A percentile compares a stretch with the other conserved stretches of the same genome.
Conservation (phyloP, 2,113 vertebrate genomes). For the Aegotheles bennettii region DNA sequence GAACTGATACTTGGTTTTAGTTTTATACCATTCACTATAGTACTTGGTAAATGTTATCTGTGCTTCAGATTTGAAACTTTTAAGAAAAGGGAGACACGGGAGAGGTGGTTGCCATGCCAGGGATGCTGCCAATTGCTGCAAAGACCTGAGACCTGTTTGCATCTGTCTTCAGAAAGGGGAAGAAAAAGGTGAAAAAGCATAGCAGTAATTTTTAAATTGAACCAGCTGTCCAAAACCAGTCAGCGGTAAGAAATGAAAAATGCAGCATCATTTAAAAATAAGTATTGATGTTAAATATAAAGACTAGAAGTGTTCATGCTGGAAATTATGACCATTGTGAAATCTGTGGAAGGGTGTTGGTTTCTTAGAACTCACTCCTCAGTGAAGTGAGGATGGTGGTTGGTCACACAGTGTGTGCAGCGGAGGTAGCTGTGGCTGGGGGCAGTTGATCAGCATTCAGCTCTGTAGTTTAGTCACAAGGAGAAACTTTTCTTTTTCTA, state of each 20-base stretch:
- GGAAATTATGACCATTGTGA: not conserved
- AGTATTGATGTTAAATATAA: not conserved
- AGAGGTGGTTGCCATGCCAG: not conserved
- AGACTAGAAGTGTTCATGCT: not conserved
- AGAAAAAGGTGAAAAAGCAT: not conserved
- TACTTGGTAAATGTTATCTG: not conserved
- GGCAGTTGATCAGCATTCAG: not conserved
- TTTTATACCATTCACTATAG: not conserved
- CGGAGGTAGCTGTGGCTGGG: not conserved
- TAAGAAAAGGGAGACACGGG: not conserved
- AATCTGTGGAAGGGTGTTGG: not conserved
- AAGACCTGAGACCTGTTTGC: not conserved
- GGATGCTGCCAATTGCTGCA: accelerated
- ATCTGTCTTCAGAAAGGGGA: not conserved
- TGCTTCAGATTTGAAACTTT: not conserved
- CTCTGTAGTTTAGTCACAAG: not conserved
- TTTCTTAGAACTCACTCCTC: not conserved
- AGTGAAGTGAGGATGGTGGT: not conserved
- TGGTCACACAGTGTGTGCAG: accelerated
- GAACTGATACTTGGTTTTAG: not conserved
- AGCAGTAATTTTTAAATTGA: not conserved
- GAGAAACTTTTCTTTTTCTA: not conserved
- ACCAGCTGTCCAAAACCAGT: not conserved
- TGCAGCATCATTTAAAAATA: not conserved
- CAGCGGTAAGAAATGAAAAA: not conserved